Base-by-base conservation (phyloP, 1,140 invertebrate species). In the Zaprionus davidi region DNA sequence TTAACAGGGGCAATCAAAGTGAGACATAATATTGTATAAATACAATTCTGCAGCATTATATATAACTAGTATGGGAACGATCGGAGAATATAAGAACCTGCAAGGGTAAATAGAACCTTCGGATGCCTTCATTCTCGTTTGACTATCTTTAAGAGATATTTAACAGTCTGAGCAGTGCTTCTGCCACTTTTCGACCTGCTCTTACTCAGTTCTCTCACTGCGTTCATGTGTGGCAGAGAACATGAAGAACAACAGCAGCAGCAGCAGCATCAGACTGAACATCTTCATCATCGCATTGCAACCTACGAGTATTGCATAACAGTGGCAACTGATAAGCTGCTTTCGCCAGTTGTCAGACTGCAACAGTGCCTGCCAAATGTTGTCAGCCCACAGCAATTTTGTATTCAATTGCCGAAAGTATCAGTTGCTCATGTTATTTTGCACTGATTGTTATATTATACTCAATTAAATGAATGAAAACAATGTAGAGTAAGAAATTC, bases 301-400 rank as follows among this genome's bases (percentile, higher is more conserved):
- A 49, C 66, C 20, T 20, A 20, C 20, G 20, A 20, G 41, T 17
- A 17, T 46, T 46, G 20, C 46, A 51, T 22, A 51, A 73, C 71
- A 22, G 24, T 58, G 36, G 36, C 46, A 68, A 36, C 46, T 68
- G 56, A 31, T 75, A 75, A 75, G 72, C 72, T 31, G 51, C 67
- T 75, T 51, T 51, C 26, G 63, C 57, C 57, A 38, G 58, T 41
- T 55, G 17, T 17, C 44, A 24, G 71, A 34, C 31, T 11, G 31
- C 31, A 46, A 17, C 72, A 64, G 67, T 75, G 72, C 12, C 26
- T 24, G 41, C 41, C 26, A 74, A 62, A 64, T 24, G 13, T 28
- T 41, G 28, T 9, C 4, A 1, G 15, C 34, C 28, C 9, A 5
- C 12, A 38, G 13, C 36, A n/a, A 3, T 44, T 44, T 46, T 44